A percentile compares a stretch with the other conserved stretches of the same genome.
Evolutionary conservation across 2,113 vertebrate genomes (phyloP).

Genomic region (Cephalopholis sonnerati): DNA sequence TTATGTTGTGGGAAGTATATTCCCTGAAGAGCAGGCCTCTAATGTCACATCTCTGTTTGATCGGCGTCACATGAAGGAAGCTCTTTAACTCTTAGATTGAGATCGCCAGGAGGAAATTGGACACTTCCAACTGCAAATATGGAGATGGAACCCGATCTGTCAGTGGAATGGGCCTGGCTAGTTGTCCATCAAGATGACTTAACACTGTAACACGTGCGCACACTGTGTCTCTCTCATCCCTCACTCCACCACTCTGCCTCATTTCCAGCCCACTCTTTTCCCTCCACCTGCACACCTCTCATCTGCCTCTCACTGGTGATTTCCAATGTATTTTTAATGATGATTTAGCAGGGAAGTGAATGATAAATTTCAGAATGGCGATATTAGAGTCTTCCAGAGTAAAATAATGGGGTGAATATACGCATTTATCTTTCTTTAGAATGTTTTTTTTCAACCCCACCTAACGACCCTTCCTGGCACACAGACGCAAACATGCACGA

Average conservation of each 20-base stretch:
- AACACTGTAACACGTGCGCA: slow-evolving; percentile 38
- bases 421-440: slow-evolving; percentile 34
- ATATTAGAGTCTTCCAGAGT: slow-evolving; percentile 29
- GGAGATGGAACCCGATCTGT: slow-evolving; percentile 60
- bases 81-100: slow-evolving; percentile 66
- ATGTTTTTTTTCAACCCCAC: slow-evolving; percentile 6
- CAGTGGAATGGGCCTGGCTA: slow-evolving; percentile 49
- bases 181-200: slow-evolving; percentile 70
- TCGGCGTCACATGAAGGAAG: slow-evolving; percentile 39
- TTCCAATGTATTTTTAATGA: slow-evolving; percentile 68
- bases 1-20: slow-evolving; percentile 6
- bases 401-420: slow-evolving; percentile 11
- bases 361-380: slow-evolving; percentile 33
- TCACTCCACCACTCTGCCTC: slow-evolving; percentile 30
- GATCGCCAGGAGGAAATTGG: slow-evolving; percentile 67
- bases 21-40: slow-evolving; percentile 12
- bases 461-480: background rate
- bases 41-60: slow-evolving; percentile 53
- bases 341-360: slow-evolving; percentile 46
- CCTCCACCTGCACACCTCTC: slow-evolving; percentile 43
- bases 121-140: slow-evolving; percentile 63
- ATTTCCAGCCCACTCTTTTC: slow-evolving; percentile 46
- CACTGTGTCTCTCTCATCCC: slow-evolving; percentile 32
- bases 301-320: slow-evolving; percentile 55
- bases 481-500: background rate